Conservation (phyloP, 2,888 invertebrate genomes). For the Oasisia sp. region DNA sequence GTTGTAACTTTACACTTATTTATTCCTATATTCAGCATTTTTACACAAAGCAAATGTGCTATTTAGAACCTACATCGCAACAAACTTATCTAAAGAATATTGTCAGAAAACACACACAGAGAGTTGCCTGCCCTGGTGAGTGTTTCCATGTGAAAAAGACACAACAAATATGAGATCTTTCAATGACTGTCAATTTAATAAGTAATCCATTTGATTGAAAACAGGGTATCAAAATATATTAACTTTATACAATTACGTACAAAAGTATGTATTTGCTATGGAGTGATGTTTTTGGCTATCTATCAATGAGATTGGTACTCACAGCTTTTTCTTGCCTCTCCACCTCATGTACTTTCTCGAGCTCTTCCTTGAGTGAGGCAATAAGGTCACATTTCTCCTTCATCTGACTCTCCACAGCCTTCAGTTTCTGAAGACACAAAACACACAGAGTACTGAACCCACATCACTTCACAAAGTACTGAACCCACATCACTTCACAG, state of each 20-base stretch:
- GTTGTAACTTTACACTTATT: neutral
- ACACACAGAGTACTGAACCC: neutral
- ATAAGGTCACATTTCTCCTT: slow-evolving; percentile 57
- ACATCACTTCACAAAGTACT: neutral
- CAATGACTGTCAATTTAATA: neutral
- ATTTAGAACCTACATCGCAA: neutral
- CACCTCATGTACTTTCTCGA: slow-evolving; percentile 53
- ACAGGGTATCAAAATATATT: neutral
- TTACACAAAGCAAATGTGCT: neutral
- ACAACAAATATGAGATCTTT: neutral
- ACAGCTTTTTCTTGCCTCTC: slow-evolving; percentile 30
- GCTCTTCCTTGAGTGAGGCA: slow-evolving; percentile 52
- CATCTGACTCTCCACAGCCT: slow-evolving; percentile 57
- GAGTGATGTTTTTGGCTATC: neutral
- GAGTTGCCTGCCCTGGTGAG: neutral
- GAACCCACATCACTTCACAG: neutral
- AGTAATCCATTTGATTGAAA: neutral
- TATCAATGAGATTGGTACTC: neutral
- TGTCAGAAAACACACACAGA: neutral
- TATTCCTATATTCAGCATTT: neutral
- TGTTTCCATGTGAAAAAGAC: neutral
- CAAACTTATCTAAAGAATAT: neutral
- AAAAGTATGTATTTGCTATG: neutral
- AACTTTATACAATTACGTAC: neutral
- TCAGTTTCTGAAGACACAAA: slow-evolving; percentile 56